Evolutionary conservation across 2,888 invertebrate genomes (phyloP), one percentile per base, ranked within the genome.

Genomic region (Rambutsinella grinnellia): DNA sequence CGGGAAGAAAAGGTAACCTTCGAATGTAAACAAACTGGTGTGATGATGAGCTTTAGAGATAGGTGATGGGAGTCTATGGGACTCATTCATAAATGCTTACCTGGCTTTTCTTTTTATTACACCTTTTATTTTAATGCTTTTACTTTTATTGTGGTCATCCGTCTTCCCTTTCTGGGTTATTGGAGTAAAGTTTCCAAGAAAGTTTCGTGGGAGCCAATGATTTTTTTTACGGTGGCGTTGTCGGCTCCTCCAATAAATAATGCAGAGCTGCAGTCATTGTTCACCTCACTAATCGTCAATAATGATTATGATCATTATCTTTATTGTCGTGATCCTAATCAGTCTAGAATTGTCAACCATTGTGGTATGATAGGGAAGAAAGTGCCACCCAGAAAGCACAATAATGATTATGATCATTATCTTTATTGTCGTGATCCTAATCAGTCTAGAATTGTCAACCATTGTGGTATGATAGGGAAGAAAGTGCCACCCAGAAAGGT

Each of bases 21-120:
- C 53, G 57, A n/a, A n/a, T 36, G 71, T 71, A 71, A 71, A 71
- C 71, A 71, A 71, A 71, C 71, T 71, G 44, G 6, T 8, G 17
- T 17, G 51, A 51, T 51, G 51, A 17, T 51, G 17, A 51, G 51
- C 5, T 51, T n/a, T n/a, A 13, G 44, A 10, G 13, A 44, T 10
- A 10, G 44, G 44, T 44, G 13, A 44, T 44, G 13, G 44, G 44
- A 10, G 44, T 44, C 13, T 10, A 13, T 19, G 13, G 23, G 49
- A 44, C 26, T 46, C 65, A 65, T 65, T 65, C 65, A 65, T 47
- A 46, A 54, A 19, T 26, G 17, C 36, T 13, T 10, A 5, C 21
- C 21, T 21, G 23, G 21, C 28, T 15, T 15, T 54, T 27, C 23
- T 26, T 62, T 70, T 70, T 46, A 62, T 61, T 61, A 51, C 60